Evolutionary conservation across 64 coral and sea anemone genomes (phyloP).

Genomic region (Porites australiensis): DNA sequence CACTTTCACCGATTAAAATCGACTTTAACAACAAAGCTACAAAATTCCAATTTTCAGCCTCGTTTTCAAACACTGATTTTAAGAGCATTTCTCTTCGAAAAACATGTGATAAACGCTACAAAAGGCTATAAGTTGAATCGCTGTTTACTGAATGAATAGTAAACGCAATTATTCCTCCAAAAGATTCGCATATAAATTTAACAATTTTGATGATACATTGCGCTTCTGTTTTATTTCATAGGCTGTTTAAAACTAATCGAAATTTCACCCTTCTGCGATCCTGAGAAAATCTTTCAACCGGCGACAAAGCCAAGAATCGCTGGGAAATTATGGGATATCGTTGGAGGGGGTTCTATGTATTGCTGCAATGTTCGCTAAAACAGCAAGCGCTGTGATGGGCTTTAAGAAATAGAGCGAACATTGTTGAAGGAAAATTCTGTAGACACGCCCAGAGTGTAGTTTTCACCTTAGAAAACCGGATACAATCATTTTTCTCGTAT

Average conservation of each 20-base stretch:
- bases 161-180: not conserved
- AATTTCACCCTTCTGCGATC: not conserved
- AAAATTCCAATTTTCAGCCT: not conserved
- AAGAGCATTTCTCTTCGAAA: not conserved
- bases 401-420: constrained; percentile 82
- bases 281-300: not conserved
- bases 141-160: no score
- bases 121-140: not conserved
- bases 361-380: constrained; percentile 74
- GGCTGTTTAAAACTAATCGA: not conserved
- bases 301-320: not conserved
- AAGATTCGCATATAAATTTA: not conserved
- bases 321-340: constrained; percentile 96
- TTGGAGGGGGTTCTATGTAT: constrained; percentile 89
- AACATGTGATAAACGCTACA: not conserved
- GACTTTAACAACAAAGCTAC: not conserved
- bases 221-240: not conserved
- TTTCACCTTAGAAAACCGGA: constrained; percentile 23
- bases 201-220: not conserved
- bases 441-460: not conserved
- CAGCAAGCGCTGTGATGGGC: constrained; percentile 53
- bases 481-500: constrained; percentile 1
- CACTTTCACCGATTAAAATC: not conserved
- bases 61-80: constrained; percentile 4
- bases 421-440: constrained; percentile 51